phyloP scores from a whole-genome alignment of 1,140 invertebrate species.

The Dinothrombium tinctorium region DNA sequence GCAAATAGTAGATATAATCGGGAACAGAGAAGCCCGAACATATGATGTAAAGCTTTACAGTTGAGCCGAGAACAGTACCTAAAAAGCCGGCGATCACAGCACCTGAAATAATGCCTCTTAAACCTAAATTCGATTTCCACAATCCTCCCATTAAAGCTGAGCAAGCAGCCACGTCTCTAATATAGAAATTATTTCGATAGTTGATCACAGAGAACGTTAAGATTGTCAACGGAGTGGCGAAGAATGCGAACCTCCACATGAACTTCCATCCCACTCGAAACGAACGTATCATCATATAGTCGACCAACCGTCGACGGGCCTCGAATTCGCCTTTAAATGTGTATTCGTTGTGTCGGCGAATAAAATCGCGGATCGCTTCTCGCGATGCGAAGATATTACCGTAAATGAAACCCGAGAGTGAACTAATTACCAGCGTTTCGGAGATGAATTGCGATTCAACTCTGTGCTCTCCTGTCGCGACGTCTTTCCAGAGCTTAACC shows the following conservation, averaged over 20 bases:
- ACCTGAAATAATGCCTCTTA: constrained; percentile 3
- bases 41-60: no score
- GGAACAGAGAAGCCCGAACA: no score
- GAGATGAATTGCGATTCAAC: background rate
- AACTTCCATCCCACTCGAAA: background rate
- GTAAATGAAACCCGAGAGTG: constrained; percentile 3
- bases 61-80: no score
- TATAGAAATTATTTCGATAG: constrained; percentile 7
- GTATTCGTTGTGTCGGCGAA: constrained; percentile 6
- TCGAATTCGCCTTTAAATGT: constrained; percentile 3
- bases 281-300: constrained; percentile 4
- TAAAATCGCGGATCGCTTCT: background rate
- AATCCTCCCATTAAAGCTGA: background rate
- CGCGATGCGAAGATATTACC: background rate
- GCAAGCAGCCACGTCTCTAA: background rate
- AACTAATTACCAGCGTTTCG: background rate
- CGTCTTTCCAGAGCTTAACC: background rate
- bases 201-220: background rate
- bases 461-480: background rate
- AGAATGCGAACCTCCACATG: background rate
- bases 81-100: background rate
- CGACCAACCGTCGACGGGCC: constrained; percentile 2
- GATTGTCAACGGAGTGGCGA: background rate
- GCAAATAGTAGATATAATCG: no score
- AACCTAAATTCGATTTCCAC: constrained; percentile 4